These are phyloP conservation scores for Aurelia sp. DNA, from an alignment of 30 jellyfish, hydroid and myxozoan genomes.

Conservation along the genomic window DNA sequence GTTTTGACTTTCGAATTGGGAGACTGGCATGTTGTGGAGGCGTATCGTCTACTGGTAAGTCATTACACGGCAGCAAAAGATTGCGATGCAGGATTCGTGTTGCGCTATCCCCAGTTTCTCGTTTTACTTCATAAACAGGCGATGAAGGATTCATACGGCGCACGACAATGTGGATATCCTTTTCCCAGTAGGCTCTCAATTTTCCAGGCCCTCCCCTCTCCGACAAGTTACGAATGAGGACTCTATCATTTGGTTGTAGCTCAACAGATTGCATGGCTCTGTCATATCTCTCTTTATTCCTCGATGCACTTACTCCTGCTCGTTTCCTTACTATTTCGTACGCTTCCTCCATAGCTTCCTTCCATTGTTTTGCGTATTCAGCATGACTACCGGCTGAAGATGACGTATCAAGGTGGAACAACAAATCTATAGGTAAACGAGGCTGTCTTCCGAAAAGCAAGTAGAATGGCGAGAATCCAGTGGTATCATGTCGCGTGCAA, in stretches of 20 bases:
- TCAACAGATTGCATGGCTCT: not conserved
- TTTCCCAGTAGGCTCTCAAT: not conserved
- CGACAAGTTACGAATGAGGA: not conserved
- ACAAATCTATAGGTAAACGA: not conserved
- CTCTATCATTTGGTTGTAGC: not conserved
- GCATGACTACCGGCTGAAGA: not conserved
- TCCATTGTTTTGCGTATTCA: not conserved
- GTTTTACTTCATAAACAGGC: not conserved
- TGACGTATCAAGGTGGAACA: not conserved
- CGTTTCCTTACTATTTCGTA: not conserved
- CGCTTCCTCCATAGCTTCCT: not conserved
- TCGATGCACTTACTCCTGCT: not conserved
- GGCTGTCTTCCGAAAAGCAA: conserved; percentile 44
- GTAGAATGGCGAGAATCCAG: conserved; percentile 39
- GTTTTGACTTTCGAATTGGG: not conserved
- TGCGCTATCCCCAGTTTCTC: not conserved
- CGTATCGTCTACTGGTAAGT: not conserved
- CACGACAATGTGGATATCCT: not conserved
- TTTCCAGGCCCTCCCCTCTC: not conserved
- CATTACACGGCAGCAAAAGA: not conserved
- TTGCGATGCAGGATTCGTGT: conserved; percentile 1
- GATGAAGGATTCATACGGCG: not conserved
- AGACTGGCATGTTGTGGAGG: not conserved
- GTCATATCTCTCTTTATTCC: not conserved
- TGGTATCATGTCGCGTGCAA: conserved; percentile 15